Base-by-base conservation (phyloP, 2,888 invertebrate genomes). In the Alviniconcha strummeri region DNA sequence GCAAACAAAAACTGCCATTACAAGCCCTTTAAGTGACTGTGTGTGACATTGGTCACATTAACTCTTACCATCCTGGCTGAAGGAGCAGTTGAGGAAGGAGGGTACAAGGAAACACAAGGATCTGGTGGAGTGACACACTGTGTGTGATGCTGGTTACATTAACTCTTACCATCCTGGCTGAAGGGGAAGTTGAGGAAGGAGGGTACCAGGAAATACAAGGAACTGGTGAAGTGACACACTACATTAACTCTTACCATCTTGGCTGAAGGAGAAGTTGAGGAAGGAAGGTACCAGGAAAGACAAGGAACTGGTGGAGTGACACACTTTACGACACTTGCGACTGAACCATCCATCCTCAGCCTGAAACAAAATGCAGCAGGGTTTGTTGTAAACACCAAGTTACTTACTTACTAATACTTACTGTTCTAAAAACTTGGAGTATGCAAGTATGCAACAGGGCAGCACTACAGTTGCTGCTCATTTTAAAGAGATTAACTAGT, bases 241-340 rank as follows among this genome's bases (percentile, higher is more conserved):
- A n/a, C n/a, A 71, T 71, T 5, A 69, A 69, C 55, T 86, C 90
- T 88, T 87, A 94, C 94, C 94, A 90, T 97, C 97, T 93, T 97
- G 97, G 93, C 96, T 95, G 84, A 97, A 95, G 67, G 94, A 93
- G 75, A 97, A 96, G 94, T 97, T 96, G 13, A 98, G 95, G 93
- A 98, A 98, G 64, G 97, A 97, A 15, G 98, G 98, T 78, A 98
- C 96, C 88, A 98, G 95, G 92, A 97, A 97, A 74, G 98, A 97
- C 56, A 98, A 94, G 7, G 96, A 95, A 88, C 97, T 96, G 84
- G 97, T 97, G 0, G 99, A 98, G 93, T 98, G 97, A 94, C 99
- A 99, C 0, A 98, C 95, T 95, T 98, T 99, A 93, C 97, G 97
- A 93, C 98, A 99, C 88, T 98, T 96, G 94, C 97, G 97, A 52